phyloP scores from a whole-genome alignment of 2,797 vertebrate species.

The Myotis vivesi region DNA sequence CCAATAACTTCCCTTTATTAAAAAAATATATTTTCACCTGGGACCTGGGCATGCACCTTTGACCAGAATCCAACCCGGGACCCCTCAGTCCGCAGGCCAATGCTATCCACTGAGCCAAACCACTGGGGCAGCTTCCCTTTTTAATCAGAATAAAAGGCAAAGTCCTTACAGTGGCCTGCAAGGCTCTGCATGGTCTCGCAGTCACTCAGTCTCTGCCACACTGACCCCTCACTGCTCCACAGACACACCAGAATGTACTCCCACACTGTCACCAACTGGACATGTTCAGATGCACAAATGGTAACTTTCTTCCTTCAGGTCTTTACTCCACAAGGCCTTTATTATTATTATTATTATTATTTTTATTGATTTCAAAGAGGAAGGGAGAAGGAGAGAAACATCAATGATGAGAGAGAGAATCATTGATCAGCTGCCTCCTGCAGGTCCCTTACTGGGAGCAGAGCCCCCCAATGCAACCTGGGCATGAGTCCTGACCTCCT shows the following conservation, averaged over 20 bases:
- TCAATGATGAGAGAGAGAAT: too few relatives aligned
- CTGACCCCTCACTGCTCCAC: background rate
- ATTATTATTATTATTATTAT: background rate
- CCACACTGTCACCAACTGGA: background rate
- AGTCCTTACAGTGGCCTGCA: background rate
- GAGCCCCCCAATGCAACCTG: too few relatives aligned
- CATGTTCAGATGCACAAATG: background rate
- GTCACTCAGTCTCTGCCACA: background rate
- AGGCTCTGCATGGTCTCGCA: background rate
- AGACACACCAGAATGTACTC: background rate
- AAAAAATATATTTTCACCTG: too few relatives aligned
- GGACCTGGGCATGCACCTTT: too few relatives aligned
- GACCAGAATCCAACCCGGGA: too few relatives aligned
- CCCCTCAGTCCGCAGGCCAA: too few relatives aligned
- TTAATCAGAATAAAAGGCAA: background rate
- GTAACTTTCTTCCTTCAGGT: background rate
- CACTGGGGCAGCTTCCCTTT: background rate
- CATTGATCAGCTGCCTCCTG: too few relatives aligned
- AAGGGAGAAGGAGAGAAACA: too few relatives aligned
- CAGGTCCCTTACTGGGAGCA: too few relatives aligned
- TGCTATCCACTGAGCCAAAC: too few relatives aligned
- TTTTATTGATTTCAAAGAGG: too few relatives aligned
- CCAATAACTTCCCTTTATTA: conserved; percentile 4
- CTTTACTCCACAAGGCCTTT: background rate
- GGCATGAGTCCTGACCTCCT: too few relatives aligned